These are phyloP conservation scores for Todiramphus saurophagus DNA, from an alignment of 2,113 vertebrate genomes.

Conservation along the genomic window DNA sequence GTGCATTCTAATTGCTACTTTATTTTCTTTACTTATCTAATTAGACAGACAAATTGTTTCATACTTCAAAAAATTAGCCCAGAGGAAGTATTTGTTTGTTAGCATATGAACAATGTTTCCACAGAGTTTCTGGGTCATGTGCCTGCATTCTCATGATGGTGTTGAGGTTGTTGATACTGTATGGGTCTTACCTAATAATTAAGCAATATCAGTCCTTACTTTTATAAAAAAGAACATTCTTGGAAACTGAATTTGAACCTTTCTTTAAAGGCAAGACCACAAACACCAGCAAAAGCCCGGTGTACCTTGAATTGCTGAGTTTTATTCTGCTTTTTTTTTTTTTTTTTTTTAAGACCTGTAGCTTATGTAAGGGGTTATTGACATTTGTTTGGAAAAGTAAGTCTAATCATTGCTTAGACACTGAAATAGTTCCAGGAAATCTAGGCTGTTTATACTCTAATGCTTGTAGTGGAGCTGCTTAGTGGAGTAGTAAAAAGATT, in stretches of 20 bases:
- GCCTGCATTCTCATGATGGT: not conserved
- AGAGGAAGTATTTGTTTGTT: not conserved
- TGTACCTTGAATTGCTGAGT: not conserved
- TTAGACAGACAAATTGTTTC: conserved; percentile 19
- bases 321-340: not conserved
- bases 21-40: not conserved
- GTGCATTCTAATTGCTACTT: not conserved
- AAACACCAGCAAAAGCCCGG: not conserved
- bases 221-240: not conserved
- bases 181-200: not conserved
- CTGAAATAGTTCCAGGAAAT: conserved; percentile 21
- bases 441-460: not conserved
- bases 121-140: not conserved
- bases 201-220: not conserved
- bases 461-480: not conserved
- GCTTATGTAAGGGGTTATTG: not conserved
- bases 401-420: not conserved
- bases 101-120: not conserved
- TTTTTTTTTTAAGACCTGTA: not conserved
- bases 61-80: not conserved
- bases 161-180: not conserved
- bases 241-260: not conserved
- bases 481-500: not conserved
- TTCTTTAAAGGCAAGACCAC: not conserved
- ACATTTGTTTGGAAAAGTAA: not conserved